Percentiles rank a stretch among this genome's conserved stretches.
Evolutionary conservation across 1,140 invertebrate species (phyloP).

Genomic region (Glomeris maerens): DNA sequence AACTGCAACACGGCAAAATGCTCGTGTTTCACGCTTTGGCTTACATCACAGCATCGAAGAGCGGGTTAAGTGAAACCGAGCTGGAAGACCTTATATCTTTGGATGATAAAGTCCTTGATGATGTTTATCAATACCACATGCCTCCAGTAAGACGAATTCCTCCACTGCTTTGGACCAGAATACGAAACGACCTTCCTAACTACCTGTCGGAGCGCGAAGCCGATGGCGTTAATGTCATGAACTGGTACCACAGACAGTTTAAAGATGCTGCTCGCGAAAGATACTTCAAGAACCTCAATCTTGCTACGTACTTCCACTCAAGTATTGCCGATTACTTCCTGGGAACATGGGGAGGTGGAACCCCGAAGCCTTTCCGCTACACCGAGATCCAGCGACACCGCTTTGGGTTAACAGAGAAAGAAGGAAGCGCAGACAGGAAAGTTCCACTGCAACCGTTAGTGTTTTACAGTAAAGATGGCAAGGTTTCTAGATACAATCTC

Average conservation of each 20-base stretch:
- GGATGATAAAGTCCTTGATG: constrained; percentile 84
- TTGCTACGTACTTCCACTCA: constrained; percentile 91
- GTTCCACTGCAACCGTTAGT: constrained; percentile 90
- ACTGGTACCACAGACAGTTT: constrained; percentile 96
- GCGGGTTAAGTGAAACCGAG: constrained; percentile 82
- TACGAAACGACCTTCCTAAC: constrained; percentile 84
- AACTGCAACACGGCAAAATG: constrained; percentile 74
- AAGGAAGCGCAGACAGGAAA: constrained; percentile 86
- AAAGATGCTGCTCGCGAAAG: constrained; percentile 80
- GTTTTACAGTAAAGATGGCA: constrained; percentile 76
- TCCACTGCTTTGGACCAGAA: constrained; percentile 87
- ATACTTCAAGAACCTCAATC: constrained; percentile 95
- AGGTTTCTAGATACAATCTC: constrained; percentile 68
- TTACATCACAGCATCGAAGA: constrained; percentile 86
- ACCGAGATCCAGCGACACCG: constrained; percentile 88
- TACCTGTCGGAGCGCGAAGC: constrained; percentile 92
- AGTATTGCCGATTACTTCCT: constrained; percentile 96
- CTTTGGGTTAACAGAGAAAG: constrained; percentile 53
- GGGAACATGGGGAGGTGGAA: constrained; percentile 87
- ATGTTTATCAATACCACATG: constrained; percentile 96
- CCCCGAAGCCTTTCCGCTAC: constrained; percentile 88
- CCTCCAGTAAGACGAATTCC: constrained; percentile 89
- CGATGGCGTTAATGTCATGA: constrained; percentile 90
- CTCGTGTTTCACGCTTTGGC: constrained; percentile 85
- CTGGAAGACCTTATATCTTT: constrained; percentile 86